Percentiles rank a stretch among this genome's conserved stretches.
phyloP scores from a whole-genome alignment of 2,113 vertebrate species.

The Lepisosteus oculatus region DNA sequence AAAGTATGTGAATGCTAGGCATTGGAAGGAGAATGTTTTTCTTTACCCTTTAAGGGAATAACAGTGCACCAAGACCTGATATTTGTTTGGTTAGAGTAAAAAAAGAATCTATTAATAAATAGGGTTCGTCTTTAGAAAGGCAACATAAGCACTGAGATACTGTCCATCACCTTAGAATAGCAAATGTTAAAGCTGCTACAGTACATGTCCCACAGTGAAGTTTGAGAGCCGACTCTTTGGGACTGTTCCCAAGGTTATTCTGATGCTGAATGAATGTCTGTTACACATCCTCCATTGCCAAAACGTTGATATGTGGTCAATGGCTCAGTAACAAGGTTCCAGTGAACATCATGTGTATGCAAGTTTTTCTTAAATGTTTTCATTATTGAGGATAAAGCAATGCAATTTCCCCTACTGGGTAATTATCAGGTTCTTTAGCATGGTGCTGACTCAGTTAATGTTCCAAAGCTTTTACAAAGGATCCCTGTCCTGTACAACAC shows the following conservation, averaged over 20 bases:
- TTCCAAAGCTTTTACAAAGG: no score
- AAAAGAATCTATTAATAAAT: constrained; percentile 31
- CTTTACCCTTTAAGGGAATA: constrained; percentile 61
- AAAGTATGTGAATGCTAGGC: constrained; percentile 44
- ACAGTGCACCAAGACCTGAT: constrained; percentile 5
- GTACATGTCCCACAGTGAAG: no score
- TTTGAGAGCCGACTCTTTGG: no score
- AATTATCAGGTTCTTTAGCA: no score
- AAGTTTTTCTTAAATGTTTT: background rate
- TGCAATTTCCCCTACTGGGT: background rate
- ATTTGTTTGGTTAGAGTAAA: constrained; percentile 25
- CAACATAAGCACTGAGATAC: constrained; percentile 36
- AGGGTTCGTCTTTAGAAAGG: constrained; percentile 29
- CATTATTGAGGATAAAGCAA: background rate
- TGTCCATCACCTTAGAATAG: constrained; percentile 34
- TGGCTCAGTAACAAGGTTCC: background rate
- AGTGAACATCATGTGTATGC: background rate
- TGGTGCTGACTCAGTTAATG: no score
- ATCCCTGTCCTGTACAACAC: no score
- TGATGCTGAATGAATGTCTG: no score
- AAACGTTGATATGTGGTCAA: background rate
- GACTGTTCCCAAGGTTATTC: no score
- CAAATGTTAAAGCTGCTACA: constrained; percentile 39
- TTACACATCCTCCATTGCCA: background rate
- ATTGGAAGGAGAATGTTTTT: constrained; percentile 42